Base-by-base conservation (phyloP, 2,113 vertebrate genomes). In the Ammodytes dubius region DNA sequence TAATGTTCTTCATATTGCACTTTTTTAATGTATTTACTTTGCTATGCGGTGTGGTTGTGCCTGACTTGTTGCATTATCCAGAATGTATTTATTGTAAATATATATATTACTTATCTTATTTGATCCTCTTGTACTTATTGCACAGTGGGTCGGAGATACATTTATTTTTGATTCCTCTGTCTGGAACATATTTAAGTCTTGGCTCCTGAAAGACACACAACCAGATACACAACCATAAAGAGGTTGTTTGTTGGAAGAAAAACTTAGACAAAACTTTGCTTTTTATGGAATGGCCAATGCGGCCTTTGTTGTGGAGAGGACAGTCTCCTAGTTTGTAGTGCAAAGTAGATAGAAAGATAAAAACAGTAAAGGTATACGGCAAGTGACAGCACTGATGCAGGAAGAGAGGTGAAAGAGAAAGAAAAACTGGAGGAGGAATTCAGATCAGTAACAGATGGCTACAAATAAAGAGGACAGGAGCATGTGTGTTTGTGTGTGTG, bases 361-460 rank as follows among this genome's bases (percentile, higher is more conserved):
- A 56, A 47, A 59, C 6, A 37, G 53, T 7, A n/a, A 63, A 27
- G 27, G 27, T 27, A 27, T 27, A 27, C 27, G 50, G 5, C 12
- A 56, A 64, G 52, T 74, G 64, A 71, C 17, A 74, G 39, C 13
- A 64, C 13, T 75, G 58, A 75, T 52, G 58, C 37, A 74, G 42
- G 40, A 9, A 70, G 19, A 60, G 19, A 39, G 96, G 96, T 97
- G 90, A 94, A 94, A 52, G 19, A 59, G 59, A 70, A 63, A 27
- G 27, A 27, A 68, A 81, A 45, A 79, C 40, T 70, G 72, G 47
- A 73, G 66, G 71, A 79, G 81, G 67, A 84, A 72, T 39, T 50
- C 49, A 49, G 68, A 77, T 76, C 58, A 73, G 80, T 60, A 81
- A 74, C 75, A 81, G 72, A 87, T 89, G 85, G 79, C 58, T 67